Conservation (phyloP, 2,113 vertebrate species). For the Corvus hawaiiensis region DNA sequence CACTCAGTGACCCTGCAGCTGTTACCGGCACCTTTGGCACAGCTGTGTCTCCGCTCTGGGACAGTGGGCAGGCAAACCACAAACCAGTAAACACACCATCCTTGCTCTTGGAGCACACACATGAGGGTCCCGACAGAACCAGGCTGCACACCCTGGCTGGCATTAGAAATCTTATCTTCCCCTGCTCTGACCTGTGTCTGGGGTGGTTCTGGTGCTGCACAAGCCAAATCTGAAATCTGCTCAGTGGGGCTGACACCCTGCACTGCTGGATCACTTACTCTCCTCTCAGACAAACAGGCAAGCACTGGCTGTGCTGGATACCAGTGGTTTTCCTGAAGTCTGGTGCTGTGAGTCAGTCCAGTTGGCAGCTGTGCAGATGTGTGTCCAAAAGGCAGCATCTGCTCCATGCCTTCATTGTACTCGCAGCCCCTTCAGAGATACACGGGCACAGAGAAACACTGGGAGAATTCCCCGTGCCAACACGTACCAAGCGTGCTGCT, state of each 20-base stretch:
- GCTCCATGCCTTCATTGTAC: not conserved
- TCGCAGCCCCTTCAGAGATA: not conserved
- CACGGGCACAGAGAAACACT: accelerated
- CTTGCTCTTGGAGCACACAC: not conserved
- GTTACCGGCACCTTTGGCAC: not conserved
- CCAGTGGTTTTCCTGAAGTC: not conserved
- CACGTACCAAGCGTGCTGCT: not conserved
- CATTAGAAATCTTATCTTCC: not conserved
- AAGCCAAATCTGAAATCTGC: not conserved
- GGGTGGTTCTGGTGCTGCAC: accelerated
- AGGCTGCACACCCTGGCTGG: not conserved
- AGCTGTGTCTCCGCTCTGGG: not conserved
- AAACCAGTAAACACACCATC: not conserved
- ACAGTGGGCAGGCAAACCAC: not conserved
- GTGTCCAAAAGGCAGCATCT: not conserved
- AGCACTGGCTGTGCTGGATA: not conserved
- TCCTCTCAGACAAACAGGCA: not conserved
- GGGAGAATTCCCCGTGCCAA: not conserved
- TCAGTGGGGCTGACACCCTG: not conserved
- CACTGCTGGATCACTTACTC: not conserved
- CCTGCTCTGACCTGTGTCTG: accelerated
- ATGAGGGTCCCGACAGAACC: accelerated
- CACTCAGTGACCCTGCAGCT: not conserved
- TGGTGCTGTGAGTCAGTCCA: not conserved
- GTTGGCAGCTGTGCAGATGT: not conserved